Evolutionary conservation across 2,888 invertebrate genomes (phyloP).

Genomic region (Plagodis dolabraria): DNA sequence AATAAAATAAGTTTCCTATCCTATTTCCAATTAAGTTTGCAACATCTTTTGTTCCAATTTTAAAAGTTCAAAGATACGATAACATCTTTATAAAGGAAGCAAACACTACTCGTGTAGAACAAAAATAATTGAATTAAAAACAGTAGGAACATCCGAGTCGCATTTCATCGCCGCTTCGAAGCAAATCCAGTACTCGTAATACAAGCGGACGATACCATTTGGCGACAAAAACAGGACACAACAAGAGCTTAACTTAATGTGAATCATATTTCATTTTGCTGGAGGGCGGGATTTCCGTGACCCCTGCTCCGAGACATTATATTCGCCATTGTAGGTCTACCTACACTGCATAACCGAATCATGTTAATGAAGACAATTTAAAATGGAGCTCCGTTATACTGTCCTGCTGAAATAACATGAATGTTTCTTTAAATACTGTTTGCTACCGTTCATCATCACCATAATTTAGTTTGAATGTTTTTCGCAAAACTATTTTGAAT

Average conservation of each 20-base stretch:
- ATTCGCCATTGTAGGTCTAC: constrained; percentile 54
- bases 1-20: background rate
- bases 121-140: constrained; percentile 55
- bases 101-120: constrained; percentile 42
- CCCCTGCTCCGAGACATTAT: constrained; percentile 54
- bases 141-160: constrained; percentile 46
- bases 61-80: constrained; percentile 22
- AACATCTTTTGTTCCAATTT: background rate
- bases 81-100: constrained; percentile 25
- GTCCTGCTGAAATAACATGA: background rate
- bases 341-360: constrained; percentile 58
- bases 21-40: constrained; percentile 1
- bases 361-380: constrained; percentile 57
- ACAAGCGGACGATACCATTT: constrained; percentile 61
- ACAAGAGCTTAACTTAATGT: constrained; percentile 75
- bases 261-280: constrained; percentile 74
- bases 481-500: too few species aligned
- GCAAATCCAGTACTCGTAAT: constrained; percentile 49
- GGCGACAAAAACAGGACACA: constrained; percentile 72
- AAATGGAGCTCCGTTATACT: constrained; percentile 8
- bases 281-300: constrained; percentile 66
- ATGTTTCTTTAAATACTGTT: background rate
- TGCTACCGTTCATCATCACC: too few species aligned
- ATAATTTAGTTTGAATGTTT: too few species aligned
- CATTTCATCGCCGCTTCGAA: constrained; percentile 59